Conservation (phyloP, 2,888 invertebrate genomes). For the Stramonita haemastoma region DNA sequence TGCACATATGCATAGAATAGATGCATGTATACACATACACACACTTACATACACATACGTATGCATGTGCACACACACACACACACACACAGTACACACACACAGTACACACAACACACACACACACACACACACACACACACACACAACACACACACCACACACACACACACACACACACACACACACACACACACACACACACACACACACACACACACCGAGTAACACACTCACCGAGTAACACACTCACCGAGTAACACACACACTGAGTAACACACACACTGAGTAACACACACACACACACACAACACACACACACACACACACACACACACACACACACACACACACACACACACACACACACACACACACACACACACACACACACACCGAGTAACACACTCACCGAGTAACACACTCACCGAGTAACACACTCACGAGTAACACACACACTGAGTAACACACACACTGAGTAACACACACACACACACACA, state of each 20-base stretch:
- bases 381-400: not conserved
- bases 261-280: not conserved
- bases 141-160: not conserved
- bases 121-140: constrained; percentile 3
- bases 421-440: no score
- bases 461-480: not conserved
- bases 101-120: not conserved
- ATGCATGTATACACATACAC: not conserved
- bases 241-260: not conserved
- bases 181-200: not conserved
- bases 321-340: not conserved
- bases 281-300: not conserved
- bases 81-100: no score
- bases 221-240: not conserved
- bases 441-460: not conserved
- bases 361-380: not conserved
- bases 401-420: not conserved
- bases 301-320: not conserved
- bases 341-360: not conserved
- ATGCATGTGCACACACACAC: not conserved
- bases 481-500: no score
- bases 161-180: not conserved
- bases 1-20: not conserved
- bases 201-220: not conserved
- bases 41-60: not conserved